Evolutionary conservation across 2,113 vertebrate species (phyloP), one percentile per base, ranked within the genome.

Genomic region (Gopherus evgoodei): DNA sequence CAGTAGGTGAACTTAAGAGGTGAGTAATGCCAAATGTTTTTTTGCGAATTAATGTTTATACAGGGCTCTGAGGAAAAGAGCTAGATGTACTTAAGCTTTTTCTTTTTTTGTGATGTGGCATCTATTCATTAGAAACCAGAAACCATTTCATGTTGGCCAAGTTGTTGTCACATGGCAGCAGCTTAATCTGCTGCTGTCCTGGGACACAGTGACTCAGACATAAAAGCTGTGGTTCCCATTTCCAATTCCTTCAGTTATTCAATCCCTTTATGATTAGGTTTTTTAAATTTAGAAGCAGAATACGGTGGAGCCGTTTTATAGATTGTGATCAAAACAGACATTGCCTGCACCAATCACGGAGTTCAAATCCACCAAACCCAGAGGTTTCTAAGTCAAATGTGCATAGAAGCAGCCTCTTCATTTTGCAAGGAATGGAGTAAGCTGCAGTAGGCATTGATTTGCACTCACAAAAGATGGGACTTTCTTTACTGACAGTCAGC

Each of bases 341-440:
- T n/a, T 72, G 65, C 17, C 31, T 31, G 17, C 47, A 52, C 17
- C 31, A 35, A 35, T n/a, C 7, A 22, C 10, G 1, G 31, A 35
- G 31, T 50, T 53, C 79, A 81, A n/a, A 81, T 53, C 49, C 50
- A 50, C n/a, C 19, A 53, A 13, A 50, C 49, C 16, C 49, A 49
- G 49, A n/a, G 9, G 31, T 50, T 35, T 50, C 29, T 19, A 81
- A 21, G 6, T 35, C 79, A n/a, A 50, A 35, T 21, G 79, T 35
- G 17, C 79, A 53, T 9, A 11, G 49, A 81, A 12, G 29, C 49
- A 53, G n/a, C 21, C 79, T 52, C 31, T n/a, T 52, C 19, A 27
- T 19, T 24, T 62, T 22, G 75, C 2, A 6, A 83, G 72, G 59
- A 50, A 21, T 0, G 0, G 8, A 3, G 10, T 0, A 1, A 78